These are phyloP conservation scores for Neoseiulus cucumeris DNA, from an alignment of 1,140 invertebrate genomes.

Conservation along the genomic window DNA sequence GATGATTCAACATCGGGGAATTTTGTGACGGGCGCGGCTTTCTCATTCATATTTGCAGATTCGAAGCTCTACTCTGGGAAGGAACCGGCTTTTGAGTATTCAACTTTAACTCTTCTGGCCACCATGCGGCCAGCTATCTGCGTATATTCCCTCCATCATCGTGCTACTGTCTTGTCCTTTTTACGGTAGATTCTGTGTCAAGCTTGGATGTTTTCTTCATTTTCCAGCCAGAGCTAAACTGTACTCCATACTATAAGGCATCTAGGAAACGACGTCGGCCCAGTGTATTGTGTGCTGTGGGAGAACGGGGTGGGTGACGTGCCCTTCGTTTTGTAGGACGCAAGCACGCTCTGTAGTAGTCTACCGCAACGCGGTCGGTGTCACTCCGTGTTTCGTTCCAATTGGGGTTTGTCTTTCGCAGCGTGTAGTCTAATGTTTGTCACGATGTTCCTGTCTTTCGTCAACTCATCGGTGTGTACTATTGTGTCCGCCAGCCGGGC, in stretches of 20 bases:
- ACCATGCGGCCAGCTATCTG: neutral
- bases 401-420: neutral
- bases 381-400: neutral
- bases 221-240: neutral
- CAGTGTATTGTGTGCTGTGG: neutral
- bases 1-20: neutral
- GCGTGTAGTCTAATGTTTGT: too few relatives aligned
- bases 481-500: too few relatives aligned
- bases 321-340: neutral
- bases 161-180: neutral
- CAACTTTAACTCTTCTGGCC: slow-evolving; percentile 1
- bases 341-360: neutral
- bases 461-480: neutral
- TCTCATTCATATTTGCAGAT: neutral
- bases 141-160: neutral
- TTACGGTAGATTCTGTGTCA: neutral
- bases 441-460: neutral
- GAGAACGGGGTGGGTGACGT: neutral
- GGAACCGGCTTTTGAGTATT: neutral
- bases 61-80: too few relatives aligned
- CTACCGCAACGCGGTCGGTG: neutral
- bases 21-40: neutral
- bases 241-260: slow-evolving; percentile 8
- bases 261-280: neutral
- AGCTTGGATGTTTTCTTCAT: neutral